Evolutionary conservation across 2,888 invertebrate species (phyloP), one percentile per base, ranked within the genome.

Genomic region (Scaptomyza reducta): DNA sequence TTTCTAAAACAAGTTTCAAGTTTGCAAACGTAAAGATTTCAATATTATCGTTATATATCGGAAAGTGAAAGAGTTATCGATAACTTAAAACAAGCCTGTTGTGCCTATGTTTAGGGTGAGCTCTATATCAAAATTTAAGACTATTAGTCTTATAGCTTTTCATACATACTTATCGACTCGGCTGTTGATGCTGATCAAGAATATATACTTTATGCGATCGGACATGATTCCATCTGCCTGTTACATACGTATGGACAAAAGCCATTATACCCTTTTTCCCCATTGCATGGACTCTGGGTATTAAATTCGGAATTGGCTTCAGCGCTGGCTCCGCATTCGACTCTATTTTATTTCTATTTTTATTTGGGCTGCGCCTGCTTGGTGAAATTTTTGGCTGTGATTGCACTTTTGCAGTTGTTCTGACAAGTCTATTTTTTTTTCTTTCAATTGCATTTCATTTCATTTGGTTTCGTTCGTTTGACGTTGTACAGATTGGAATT

Each of bases 301-400:
- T 38, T 3, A 14, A 41, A 35, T 33, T 33, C 47, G 67, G 41
- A 40, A 35, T 38, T 38, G 14, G 11, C 14, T 16, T 11, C 11
- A 13, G 14, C 42, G 11, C 46, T 46, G 46, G 35, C 9, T 27
- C 38, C 38, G 25, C 27, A 31, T 33, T 33, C 3, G 1, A 11
- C 27, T 27, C 14, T 18, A n/a, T 11, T 10, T 33, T 7, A 5
- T n/a, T 33, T 27, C 14, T 18, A n/a, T 11, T 10, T 25, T 6
- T 13, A 40, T 18, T 14, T 25, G 7, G 14, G 13, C 7, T 47
- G 46, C n/a, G 14, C 13, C 50, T 22, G 10, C 55, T 64, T 40
- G 13, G 40, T 47, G 40, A 53, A 49, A 35, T 73, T 44, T 60
- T 46, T 18, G 33, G 57, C 69, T 38, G 51, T 74, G 71, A 72